A percentile compares a stretch with the other conserved stretches of the same genome.
phyloP scores from a whole-genome alignment of 2,113 vertebrate species.

The Cinclus mexicanus region DNA sequence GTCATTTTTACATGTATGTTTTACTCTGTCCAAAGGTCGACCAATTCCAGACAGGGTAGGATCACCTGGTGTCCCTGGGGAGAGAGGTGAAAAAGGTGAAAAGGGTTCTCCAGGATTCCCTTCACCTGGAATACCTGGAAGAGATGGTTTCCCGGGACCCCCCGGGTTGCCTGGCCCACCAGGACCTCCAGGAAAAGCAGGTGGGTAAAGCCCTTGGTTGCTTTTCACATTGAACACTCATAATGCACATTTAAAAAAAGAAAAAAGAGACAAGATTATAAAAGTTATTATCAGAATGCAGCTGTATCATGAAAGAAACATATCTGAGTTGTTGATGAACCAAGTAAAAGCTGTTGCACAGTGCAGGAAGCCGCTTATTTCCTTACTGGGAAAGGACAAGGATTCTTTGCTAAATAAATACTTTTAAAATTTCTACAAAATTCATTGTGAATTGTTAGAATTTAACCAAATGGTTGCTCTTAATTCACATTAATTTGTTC shows the following conservation, averaged over 20 bases:
- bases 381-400: background rate
- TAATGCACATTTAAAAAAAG: background rate
- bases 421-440: background rate
- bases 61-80: constrained; percentile 82
- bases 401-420: background rate
- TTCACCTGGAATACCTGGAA: constrained; percentile 81
- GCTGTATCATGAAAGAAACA: background rate
- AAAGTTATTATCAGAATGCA: background rate
- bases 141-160: constrained; percentile 74
- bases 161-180: constrained; percentile 83
- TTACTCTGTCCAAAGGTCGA: constrained; percentile 28
- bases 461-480: background rate
- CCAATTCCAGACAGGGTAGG: constrained; percentile 76
- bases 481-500: background rate
- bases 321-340: background rate
- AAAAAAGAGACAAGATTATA: background rate
- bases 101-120: constrained; percentile 82
- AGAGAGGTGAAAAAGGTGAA: constrained; percentile 87
- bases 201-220: constrained; percentile 20
- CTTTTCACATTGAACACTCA: background rate
- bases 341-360: background rate
- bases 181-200: constrained; percentile 73
- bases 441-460: background rate
- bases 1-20: background rate
- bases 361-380: background rate